These are phyloP conservation scores for Dendrocincla fuliginosa DNA, from an alignment of 2,797 vertebrate genomes.

Conservation along the genomic window DNA sequence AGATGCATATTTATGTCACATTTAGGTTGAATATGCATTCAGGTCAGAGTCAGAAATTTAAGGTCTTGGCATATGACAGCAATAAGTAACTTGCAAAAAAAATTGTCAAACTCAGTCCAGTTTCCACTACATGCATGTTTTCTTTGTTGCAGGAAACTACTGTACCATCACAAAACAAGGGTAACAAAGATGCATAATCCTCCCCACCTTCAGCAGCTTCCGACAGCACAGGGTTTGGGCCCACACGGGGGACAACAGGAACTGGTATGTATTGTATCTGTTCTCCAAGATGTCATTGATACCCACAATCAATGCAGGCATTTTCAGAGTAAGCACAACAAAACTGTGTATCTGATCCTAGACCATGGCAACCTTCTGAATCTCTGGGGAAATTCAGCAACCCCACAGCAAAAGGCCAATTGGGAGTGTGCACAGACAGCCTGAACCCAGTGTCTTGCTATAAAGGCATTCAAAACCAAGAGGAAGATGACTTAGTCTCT, in stretches of 20 bases:
- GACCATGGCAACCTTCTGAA: not conserved
- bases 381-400: not conserved
- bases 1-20: not conserved
- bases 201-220: not conserved
- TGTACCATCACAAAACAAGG: not conserved
- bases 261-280: not conserved
- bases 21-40: not conserved
- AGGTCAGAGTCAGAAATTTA: not conserved
- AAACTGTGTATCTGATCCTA: not conserved
- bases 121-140: not conserved
- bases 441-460: not conserved
- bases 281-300: not conserved
- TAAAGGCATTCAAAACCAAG: not conserved
- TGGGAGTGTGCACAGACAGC: not conserved
- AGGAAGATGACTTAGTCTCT: too few species aligned
- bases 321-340: not conserved
- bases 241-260: not conserved
- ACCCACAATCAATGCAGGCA: not conserved
- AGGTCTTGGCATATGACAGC: not conserved
- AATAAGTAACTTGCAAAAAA: not conserved
- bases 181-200: not conserved
- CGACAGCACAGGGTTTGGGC: not conserved
- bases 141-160: not conserved
- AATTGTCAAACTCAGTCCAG: not conserved
- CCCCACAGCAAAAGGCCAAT: not conserved